Conservation (phyloP, 2,888 invertebrate species). For the Schrankia costaestrigalis region DNA sequence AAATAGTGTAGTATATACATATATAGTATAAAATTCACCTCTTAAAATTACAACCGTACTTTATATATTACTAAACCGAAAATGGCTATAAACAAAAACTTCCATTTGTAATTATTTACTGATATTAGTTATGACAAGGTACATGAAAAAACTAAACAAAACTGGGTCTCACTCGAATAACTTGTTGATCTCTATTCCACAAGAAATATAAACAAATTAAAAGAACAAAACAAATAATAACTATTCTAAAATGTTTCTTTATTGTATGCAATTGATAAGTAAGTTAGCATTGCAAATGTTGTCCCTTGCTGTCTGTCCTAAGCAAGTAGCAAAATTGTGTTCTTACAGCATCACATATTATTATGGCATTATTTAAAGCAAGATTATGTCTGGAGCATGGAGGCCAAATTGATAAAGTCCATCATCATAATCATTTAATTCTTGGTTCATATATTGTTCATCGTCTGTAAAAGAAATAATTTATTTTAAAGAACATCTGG, state of each 20-base stretch:
- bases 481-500: neutral
- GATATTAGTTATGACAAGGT: conserved; percentile 21
- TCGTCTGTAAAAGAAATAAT: conserved; percentile 39
- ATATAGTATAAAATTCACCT: conserved; percentile 21
- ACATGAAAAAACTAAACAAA: conserved; percentile 26
- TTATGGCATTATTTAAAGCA: conserved; percentile 32
- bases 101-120: conserved; percentile 14
- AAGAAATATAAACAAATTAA: conserved; percentile 32
- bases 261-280: conserved; percentile 20
- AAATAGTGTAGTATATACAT: conserved; percentile 5
- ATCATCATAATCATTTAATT: conserved; percentile 52
- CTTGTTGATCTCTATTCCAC: conserved; percentile 28
- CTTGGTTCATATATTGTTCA: conserved; percentile 54
- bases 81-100: conserved; percentile 17
- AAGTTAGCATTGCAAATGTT: conserved; percentile 15
- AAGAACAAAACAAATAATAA: conserved; percentile 32
- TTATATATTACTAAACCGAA: conserved; percentile 9
- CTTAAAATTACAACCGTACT: conserved; percentile 30
- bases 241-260: conserved; percentile 30
- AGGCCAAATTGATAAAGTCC: conserved; percentile 43
- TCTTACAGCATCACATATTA: conserved; percentile 7
- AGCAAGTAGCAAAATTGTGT: too few species aligned
- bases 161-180: conserved; percentile 17
- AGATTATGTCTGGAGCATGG: conserved; percentile 47
- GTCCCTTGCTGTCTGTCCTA: too few species aligned